phyloP scores from a whole-genome alignment of 2,797 vertebrate species.

The Garrulus glandarius region DNA sequence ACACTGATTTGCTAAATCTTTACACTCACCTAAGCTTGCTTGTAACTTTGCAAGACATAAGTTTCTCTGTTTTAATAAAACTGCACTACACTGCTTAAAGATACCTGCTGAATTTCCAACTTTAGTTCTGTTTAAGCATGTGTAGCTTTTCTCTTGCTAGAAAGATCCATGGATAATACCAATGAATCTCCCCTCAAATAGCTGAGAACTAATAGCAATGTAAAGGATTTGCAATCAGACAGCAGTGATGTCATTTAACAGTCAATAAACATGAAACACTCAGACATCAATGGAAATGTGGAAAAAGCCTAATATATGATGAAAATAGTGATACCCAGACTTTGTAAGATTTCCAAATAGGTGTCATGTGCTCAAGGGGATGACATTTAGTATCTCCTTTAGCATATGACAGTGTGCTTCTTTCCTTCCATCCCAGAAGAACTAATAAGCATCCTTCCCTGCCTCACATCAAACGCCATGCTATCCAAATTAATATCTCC shows the following conservation, averaged over 20 bases:
- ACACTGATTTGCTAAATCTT: constrained; percentile 18
- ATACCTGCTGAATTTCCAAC: background rate
- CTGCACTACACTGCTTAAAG: background rate
- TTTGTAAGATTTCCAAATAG: background rate
- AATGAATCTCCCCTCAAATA: background rate
- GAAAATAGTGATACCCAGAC: background rate
- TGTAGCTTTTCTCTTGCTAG: background rate
- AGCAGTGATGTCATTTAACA: background rate
- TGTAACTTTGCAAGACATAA: background rate
- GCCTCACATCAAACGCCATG: background rate
- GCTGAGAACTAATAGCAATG: background rate
- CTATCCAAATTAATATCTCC: background rate
- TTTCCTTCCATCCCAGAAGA: background rate
- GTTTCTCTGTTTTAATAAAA: background rate
- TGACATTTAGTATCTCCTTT: background rate
- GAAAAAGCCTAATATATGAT: background rate
- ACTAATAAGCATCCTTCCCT: background rate
- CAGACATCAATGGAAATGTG: background rate
- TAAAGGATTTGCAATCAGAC: background rate
- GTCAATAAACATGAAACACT: background rate
- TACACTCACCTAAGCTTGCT: background rate
- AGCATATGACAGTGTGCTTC: background rate
- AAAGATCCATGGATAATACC: background rate
- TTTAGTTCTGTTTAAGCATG: background rate
- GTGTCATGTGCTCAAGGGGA: background rate